Conservation (phyloP, 2,888 invertebrate genomes). For the Ochropleura plecta region DNA sequence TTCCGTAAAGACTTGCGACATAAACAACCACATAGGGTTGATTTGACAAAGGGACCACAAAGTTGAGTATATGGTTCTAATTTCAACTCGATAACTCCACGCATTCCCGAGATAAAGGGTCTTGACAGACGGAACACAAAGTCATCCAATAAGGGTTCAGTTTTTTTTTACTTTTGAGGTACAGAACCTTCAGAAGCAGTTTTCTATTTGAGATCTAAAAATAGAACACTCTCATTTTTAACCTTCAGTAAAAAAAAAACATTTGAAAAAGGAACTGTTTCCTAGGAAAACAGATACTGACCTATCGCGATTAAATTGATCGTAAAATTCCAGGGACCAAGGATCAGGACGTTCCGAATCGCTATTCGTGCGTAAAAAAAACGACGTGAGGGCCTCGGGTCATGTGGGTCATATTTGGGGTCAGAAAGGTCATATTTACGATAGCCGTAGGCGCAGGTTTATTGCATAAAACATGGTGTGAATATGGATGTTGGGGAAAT, state of each 20-base stretch:
- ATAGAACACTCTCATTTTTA: neutral
- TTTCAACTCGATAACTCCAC: too few relatives aligned
- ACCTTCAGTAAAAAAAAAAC: neutral
- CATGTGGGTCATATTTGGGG: conserved; percentile 21
- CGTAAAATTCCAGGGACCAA: conserved; percentile 46
- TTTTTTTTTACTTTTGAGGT: too few relatives aligned
- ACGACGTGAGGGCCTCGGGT: conserved; percentile 1
- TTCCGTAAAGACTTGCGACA: too few relatives aligned
- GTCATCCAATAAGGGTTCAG: too few relatives aligned
- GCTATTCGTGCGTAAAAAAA: conserved; percentile 60
- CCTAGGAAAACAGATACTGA: conserved; percentile 39
- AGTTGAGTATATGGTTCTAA: too few relatives aligned
- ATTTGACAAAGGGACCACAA: too few relatives aligned
- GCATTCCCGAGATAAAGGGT: too few relatives aligned
- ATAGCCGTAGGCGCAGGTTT: conserved; percentile 45
- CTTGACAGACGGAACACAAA: too few relatives aligned
- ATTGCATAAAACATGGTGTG: conserved; percentile 51
- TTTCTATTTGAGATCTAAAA: neutral
- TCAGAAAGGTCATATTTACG: conserved; percentile 44
- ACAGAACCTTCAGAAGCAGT: neutral
- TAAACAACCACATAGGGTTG: too few relatives aligned
- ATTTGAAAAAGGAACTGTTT: conserved; percentile 19
- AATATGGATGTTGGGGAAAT: conserved; percentile 47
- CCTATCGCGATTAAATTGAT: conserved; percentile 61
- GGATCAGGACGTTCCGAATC: conserved; percentile 18